Evolutionary conservation across 2,797 vertebrate genomes (phyloP).

Genomic region (Danionella dracula): DNA sequence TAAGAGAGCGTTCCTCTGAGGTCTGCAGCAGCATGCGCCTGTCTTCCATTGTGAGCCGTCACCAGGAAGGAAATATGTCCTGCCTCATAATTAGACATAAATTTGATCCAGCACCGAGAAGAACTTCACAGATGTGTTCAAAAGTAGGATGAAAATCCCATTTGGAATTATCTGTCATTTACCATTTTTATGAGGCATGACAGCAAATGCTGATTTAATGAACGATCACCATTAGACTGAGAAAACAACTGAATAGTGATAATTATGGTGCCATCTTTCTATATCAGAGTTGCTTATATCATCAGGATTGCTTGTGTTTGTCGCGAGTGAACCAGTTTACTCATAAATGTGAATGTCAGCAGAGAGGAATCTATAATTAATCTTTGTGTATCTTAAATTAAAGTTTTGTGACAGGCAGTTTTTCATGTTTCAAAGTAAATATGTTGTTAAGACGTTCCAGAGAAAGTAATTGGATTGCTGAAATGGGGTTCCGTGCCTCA

Average conservation of each 20-base stretch:
- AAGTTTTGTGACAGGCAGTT: not conserved
- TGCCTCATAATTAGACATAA: constrained; percentile 42
- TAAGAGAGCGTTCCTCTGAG: constrained; percentile 39
- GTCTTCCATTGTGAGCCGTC: constrained; percentile 25
- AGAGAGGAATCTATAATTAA: constrained; percentile 5
- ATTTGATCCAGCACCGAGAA: constrained; percentile 37
- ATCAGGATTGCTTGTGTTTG: constrained; percentile 15
- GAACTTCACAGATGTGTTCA: constrained; percentile 28
- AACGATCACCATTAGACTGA: constrained; percentile 33
- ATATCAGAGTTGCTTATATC: constrained; percentile 23
- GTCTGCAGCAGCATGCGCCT: constrained; percentile 25
- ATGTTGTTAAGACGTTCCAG: not conserved
- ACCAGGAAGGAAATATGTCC: constrained; percentile 23
- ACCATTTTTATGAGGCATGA: constrained; percentile 31
- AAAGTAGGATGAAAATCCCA: constrained; percentile 28
- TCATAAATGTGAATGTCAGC: not conserved
- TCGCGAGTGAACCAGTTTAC: not conserved
- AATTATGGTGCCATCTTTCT: constrained; percentile 29
- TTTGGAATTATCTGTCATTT: constrained; percentile 31
- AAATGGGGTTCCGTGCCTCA: not conserved
- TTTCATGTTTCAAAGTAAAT: constrained; percentile 3
- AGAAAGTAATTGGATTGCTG: too few species aligned
- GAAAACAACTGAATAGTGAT: constrained; percentile 30
- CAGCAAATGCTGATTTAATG: constrained; percentile 39
- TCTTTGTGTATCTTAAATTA: too few species aligned